A percentile compares a stretch with the other conserved stretches of the same genome.
Conservation (phyloP, 2,888 invertebrate species). For the Cryptus armator region DNA sequence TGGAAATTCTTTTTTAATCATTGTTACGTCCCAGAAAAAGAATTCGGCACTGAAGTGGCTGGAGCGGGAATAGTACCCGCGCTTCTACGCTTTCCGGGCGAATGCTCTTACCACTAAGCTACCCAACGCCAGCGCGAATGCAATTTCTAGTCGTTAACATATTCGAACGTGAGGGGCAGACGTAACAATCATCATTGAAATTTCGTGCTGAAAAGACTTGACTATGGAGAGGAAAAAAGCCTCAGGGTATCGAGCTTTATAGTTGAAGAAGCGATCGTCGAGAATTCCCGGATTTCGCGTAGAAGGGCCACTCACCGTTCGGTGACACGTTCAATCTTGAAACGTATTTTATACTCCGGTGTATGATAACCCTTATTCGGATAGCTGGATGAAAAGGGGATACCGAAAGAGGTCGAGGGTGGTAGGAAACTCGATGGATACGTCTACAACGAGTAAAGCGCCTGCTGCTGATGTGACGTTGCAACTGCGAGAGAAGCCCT, state of each 20-base stretch:
- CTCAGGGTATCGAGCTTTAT: not conserved
- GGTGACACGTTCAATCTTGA: slow-evolving; percentile 31
- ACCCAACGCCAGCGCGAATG: too few relatives aligned
- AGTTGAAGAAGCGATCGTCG: slow-evolving; percentile 5
- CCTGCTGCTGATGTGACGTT: slow-evolving; percentile 59
- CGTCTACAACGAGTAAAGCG: slow-evolving; percentile 19
- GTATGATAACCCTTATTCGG: slow-evolving; percentile 18
- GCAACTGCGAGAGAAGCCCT: slow-evolving; percentile 50
- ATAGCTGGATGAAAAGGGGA: slow-evolving; percentile 27
- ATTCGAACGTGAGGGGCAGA: too few relatives aligned
- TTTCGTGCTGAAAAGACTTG: not conserved
- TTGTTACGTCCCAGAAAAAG: not conserved
- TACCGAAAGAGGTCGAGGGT: slow-evolving; percentile 60
- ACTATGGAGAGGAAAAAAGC: not conserved
- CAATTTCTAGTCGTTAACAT: too few relatives aligned
- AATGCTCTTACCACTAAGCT: too few relatives aligned
- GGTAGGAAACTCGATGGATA: slow-evolving; percentile 53
- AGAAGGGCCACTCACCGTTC: slow-evolving; percentile 16
- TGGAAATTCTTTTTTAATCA: not conserved
- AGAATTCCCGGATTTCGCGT: slow-evolving; percentile 4
- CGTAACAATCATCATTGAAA: not conserved
- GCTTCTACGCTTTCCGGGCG: too few relatives aligned
- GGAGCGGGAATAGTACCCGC: too few relatives aligned
- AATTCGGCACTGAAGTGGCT: too few relatives aligned
- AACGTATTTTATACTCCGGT: slow-evolving; percentile 33